A percentile compares a stretch with the other conserved stretches of the same genome.
phyloP scores from a whole-genome alignment of 2,888 invertebrate genomes.

The Ochropleura plecta region DNA sequence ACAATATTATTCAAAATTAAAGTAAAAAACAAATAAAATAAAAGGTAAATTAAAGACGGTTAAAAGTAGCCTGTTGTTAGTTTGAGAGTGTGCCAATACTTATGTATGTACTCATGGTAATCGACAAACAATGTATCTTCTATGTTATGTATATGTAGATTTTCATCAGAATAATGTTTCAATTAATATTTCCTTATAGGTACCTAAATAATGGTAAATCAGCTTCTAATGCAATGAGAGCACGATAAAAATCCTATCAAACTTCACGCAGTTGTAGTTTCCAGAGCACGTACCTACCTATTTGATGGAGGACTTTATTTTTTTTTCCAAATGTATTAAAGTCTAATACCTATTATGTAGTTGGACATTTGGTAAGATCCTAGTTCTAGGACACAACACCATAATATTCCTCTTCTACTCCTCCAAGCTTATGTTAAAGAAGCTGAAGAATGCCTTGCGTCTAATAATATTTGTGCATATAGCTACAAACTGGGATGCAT shows the following conservation, averaged over 20 bases:
- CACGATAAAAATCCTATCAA: not conserved
- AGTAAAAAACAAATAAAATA: too few species aligned
- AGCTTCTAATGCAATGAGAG: not conserved
- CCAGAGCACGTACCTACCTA: not conserved
- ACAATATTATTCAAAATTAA: too few species aligned
- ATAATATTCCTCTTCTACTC: not conserved
- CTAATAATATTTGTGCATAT: too few species aligned
- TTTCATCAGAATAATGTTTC: not conserved
- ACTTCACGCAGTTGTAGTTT: not conserved
- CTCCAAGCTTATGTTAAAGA: too few species aligned
- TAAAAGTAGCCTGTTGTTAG: too few species aligned
- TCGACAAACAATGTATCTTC: not conserved
- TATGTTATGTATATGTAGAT: not conserved
- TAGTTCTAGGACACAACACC: not conserved
- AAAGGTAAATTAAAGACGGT: too few species aligned
- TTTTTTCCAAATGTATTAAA: not conserved
- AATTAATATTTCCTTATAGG: not conserved
- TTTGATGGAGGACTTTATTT: conserved; percentile 12
- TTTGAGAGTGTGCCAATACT: too few species aligned
- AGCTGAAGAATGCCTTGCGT: not conserved
- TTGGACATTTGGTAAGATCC: not conserved
- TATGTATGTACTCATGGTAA: not conserved
- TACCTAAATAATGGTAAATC: conserved; percentile 1
- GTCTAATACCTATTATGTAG: too few species aligned
- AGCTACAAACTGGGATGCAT: not conserved